Evolutionary conservation across 2,888 invertebrate species (phyloP).

Genomic region (Amaurobius ferox): DNA sequence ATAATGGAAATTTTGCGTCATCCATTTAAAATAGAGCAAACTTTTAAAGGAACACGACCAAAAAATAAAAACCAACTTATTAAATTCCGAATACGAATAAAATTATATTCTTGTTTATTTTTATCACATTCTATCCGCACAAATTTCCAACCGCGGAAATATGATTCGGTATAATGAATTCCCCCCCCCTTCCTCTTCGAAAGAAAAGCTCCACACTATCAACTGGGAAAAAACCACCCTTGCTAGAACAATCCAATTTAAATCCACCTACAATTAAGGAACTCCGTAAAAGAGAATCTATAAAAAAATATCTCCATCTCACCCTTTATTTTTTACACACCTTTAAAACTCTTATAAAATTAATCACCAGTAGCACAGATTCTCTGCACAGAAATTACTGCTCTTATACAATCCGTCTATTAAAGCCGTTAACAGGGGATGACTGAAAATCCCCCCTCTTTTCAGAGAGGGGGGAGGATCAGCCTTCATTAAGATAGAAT

Average conservation of each 20-base stretch:
- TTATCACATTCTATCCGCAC: neutral
- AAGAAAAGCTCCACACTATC: conserved; percentile 21
- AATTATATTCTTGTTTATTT: neutral
- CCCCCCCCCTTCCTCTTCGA: conserved; percentile 17
- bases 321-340: conserved; percentile 23
- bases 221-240: conserved; percentile 18
- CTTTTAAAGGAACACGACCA: neutral
- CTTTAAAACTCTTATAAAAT: conserved; percentile 62
- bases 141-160: conserved; percentile 53
- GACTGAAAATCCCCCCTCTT: conserved; percentile 28
- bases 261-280: conserved; percentile 59
- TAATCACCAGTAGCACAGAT: conserved; percentile 54
- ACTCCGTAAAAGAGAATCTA: neutral
- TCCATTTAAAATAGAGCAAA: neutral
- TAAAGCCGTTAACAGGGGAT: conserved; percentile 68
- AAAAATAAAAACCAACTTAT: neutral
- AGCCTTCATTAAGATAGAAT: conserved; percentile 67
- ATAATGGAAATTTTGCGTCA: too few relatives aligned
- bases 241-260: conserved; percentile 57
- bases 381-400: conserved; percentile 66
- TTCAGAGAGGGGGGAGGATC: conserved; percentile 24
- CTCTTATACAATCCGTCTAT: conserved; percentile 55
- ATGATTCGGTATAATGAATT: conserved; percentile 50
- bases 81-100: neutral
- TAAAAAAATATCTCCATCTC: neutral